Evolutionary conservation across 1,140 invertebrate species (phyloP), one percentile per base, ranked within the genome.

Genomic region (Helicoverpa zea): DNA sequence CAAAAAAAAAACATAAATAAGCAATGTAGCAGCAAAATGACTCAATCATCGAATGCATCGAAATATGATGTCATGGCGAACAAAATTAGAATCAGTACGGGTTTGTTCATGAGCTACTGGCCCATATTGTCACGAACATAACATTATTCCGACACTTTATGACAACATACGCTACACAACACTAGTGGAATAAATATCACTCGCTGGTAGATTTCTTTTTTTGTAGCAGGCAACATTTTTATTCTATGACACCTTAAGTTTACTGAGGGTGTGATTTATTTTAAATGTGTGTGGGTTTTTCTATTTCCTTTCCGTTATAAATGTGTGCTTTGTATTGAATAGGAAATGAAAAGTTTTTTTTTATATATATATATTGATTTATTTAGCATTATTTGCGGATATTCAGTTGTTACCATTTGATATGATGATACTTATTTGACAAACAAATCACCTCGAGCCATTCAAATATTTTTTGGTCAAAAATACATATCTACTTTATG

Each of bases 51-150:
- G 51, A 75, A 47, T 77, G 78, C 66, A 80, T 78, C 16, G 52
- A 11, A 43, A 79, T 66, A 84, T 90, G 88, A 90, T 86, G 88
- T 91, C 88, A 90, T 88, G 12, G 51, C 23, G 72, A 18, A 77
- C 86, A 56, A 83, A 89, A 88, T 91, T 91, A 89, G 85, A 90
- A 89, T 88, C 78, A 82, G 68, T 80, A 66, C n/a, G 76, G 78
- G 59, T 74, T 74, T 73, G 83, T 80, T 59, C 63, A 56, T 77
- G 77, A 78, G 76, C 77, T 35, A 83, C 64, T 83, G 81, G 61
- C 81, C 78, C 74, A 80, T 80, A 82, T 83, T 86, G 83, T 86
- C 80, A 83, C 84, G 81, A 64, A 82, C 83, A 79, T 77, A 81
- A 82, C 81, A 80, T 87, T 86, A 88, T 89, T 86, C 83, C 83